Evolutionary conservation across 1,140 invertebrate genomes (phyloP).

Genomic region (Hyles euphorbiae): DNA sequence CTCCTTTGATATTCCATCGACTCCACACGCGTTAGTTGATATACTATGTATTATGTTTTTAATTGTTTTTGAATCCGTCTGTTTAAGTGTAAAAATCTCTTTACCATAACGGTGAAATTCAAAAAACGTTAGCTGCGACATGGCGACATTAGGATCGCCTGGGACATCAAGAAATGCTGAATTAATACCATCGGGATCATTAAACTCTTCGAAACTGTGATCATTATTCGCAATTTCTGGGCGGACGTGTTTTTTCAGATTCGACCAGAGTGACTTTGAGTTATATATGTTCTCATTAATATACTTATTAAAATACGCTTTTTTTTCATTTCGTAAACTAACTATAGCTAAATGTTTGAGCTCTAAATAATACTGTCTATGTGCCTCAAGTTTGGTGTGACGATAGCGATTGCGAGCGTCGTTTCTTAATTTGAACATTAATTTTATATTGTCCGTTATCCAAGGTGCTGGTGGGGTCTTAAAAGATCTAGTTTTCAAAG

Average conservation of each 20-base stretch:
- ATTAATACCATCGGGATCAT: conserved; percentile 16
- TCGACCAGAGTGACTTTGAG: conserved; percentile 20
- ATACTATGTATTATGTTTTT: conserved; percentile 12
- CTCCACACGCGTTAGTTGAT: conserved; percentile 12
- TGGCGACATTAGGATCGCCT: conserved; percentile 3
- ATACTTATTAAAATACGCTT: conserved; percentile 19
- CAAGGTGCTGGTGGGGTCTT: conserved; percentile 21
- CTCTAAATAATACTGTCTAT: conserved; percentile 11
- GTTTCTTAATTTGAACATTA: conserved; percentile 25
- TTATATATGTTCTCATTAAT: conserved; percentile 7
- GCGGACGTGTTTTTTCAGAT: background rate
- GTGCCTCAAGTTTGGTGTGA: conserved; percentile 12
- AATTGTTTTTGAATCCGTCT: background rate
- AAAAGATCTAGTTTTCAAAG: conserved; percentile 12
- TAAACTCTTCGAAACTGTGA: background rate
- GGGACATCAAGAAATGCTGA: conserved; percentile 19
- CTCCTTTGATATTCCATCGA: conserved; percentile 22
- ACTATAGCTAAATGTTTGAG: no score
- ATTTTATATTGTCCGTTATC: conserved; percentile 25
- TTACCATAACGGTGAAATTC: conserved; percentile 5
- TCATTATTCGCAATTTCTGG: background rate
- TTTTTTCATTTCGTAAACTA: conserved; percentile 23
- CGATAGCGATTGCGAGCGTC: conserved; percentile 18
- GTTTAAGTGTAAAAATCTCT: conserved; percentile 1
- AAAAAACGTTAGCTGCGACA: conserved; percentile 5